Evolutionary conservation across 2,113 vertebrate species (phyloP).

Genomic region (Capreolus pygargus): DNA sequence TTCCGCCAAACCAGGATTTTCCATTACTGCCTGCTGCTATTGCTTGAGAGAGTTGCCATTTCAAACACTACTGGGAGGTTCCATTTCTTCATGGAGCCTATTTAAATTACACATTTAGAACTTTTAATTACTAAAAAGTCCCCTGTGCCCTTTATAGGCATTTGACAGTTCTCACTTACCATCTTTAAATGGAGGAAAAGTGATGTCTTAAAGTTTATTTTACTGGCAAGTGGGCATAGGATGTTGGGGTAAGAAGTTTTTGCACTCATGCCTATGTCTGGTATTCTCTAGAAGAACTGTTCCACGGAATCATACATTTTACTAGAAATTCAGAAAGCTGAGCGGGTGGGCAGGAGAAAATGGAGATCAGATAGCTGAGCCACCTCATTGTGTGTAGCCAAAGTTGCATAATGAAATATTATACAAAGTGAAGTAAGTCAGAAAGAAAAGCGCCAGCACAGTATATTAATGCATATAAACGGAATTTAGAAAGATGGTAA

Average conservation of each 20-base stretch:
- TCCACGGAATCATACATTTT: not conserved
- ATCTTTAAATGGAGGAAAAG: slow-evolving; percentile 11
- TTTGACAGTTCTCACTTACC: not conserved
- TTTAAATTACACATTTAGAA: slow-evolving; percentile 69
- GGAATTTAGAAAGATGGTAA: not conserved
- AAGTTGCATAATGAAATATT: not conserved
- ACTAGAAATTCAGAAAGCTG: not conserved
- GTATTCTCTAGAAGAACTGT: not conserved
- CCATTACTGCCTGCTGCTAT: slow-evolving; percentile 69
- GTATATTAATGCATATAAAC: not conserved
- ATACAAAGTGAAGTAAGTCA: not conserved
- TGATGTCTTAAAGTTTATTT: not conserved
- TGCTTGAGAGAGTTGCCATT: slow-evolving; percentile 70
- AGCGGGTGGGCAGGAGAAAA: not conserved
- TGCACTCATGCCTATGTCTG: not conserved
- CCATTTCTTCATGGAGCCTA: slow-evolving; percentile 68
- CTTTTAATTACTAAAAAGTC: slow-evolving; percentile 42
- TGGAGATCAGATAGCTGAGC: not conserved
- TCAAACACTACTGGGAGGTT: slow-evolving; percentile 72
- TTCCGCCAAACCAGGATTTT: slow-evolving; percentile 74
- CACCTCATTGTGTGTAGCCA: not conserved
- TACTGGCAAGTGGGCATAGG: not conserved
- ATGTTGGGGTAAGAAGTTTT: not conserved
- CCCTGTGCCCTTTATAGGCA: slow-evolving; percentile 2
- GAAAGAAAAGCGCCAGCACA: not conserved